phyloP scores from a whole-genome alignment of 2,888 invertebrate genomes.

The Drosophila neotestacea region DNA sequence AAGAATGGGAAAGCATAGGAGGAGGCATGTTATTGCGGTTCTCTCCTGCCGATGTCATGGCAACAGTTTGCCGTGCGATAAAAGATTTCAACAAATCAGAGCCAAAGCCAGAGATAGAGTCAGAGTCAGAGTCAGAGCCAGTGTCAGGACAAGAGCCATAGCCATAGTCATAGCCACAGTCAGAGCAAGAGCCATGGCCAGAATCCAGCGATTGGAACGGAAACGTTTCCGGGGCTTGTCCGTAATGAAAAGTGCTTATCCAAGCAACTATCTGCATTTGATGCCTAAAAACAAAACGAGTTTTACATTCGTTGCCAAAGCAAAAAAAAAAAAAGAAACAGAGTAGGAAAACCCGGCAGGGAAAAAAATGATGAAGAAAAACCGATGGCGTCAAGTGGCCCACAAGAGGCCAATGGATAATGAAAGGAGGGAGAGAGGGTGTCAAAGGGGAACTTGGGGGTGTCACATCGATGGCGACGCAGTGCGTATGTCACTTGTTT shows the following conservation, averaged over 20 bases:
- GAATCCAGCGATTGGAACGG: conserved; percentile 55
- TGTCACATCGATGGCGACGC: conserved; percentile 54
- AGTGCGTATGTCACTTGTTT: conserved; percentile 78
- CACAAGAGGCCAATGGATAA: conserved; percentile 38
- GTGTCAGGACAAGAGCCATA: not conserved
- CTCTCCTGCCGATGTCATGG: conserved; percentile 53
- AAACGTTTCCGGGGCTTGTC: conserved; percentile 46
- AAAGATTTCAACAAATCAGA: conserved; percentile 79
- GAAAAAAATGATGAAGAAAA: conserved; percentile 24
- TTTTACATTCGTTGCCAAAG: conserved; percentile 44
- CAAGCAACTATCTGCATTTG: conserved; percentile 72
- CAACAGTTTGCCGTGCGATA: conserved; percentile 70
- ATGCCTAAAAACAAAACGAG: conserved; percentile 71
- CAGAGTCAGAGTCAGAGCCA: conserved; percentile 21
- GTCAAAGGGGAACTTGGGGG: conserved; percentile 2
- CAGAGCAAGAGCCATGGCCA: conserved; percentile 12
- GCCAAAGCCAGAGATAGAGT: conserved; percentile 31
- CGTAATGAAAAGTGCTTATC: conserved; percentile 78
- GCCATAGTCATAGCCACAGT: not conserved
- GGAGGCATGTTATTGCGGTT: conserved; percentile 22
- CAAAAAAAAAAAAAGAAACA: conserved; percentile 12
- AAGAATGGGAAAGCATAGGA: not conserved
- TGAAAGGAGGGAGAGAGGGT: not conserved
- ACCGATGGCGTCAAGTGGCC: conserved; percentile 44
- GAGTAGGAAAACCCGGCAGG: conserved; percentile 8